These are phyloP conservation scores for Vannuccia rotundouncinata DNA, from an alignment of 2,888 invertebrate species.

Conservation along the genomic window DNA sequence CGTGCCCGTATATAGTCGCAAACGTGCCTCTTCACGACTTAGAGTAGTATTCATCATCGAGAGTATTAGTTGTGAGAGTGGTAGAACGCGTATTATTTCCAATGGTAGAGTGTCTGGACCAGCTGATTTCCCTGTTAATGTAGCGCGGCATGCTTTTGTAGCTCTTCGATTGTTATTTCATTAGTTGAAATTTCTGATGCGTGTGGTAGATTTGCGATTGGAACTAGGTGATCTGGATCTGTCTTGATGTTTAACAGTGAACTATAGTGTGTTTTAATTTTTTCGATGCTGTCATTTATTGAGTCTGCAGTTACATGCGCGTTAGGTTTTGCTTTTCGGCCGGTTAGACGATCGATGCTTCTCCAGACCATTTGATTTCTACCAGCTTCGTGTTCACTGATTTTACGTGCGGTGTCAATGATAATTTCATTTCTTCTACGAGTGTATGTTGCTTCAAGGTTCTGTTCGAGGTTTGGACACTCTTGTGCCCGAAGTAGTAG, in stretches of 20 bases:
- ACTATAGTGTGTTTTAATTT: conserved; percentile 13
- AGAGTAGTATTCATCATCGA: neutral
- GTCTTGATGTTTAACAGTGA: neutral
- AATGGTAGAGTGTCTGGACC: neutral
- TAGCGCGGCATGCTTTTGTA: neutral
- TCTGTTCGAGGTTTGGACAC: neutral
- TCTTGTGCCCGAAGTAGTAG: too few species aligned
- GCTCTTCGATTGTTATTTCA: neutral
- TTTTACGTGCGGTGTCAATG: neutral
- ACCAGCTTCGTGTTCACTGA: neutral
- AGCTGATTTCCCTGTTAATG: neutral
- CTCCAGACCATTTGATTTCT: conserved; percentile 5
- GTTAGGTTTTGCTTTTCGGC: neutral
- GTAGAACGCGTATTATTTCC: neutral
- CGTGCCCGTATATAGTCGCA: too few species aligned
- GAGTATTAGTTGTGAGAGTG: neutral
- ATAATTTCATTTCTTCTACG: conserved; percentile 12
- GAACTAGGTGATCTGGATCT: neutral
- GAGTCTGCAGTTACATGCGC: neutral
- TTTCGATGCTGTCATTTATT: neutral
- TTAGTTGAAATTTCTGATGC: neutral
- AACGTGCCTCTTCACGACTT: neutral
- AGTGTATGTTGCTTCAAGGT: neutral
- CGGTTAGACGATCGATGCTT: conserved; percentile 5
- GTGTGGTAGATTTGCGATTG: neutral